phyloP scores from a whole-genome alignment of 1,140 invertebrate species.

The Phenacoccus solenopsis region DNA sequence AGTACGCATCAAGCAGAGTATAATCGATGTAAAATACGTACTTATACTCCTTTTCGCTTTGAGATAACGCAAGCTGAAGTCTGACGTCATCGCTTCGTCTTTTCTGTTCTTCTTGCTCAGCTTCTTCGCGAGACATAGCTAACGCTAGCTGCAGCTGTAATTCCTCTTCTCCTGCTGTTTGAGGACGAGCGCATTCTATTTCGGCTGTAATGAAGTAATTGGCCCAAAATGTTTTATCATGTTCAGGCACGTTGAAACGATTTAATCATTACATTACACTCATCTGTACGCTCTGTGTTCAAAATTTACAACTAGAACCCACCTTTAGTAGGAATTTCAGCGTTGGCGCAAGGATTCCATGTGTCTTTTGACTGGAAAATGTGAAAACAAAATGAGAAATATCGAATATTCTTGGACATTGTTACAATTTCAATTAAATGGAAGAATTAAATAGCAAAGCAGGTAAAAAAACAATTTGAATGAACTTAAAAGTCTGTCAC shows the following conservation, averaged over 20 bases:
- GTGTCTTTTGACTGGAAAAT: neutral
- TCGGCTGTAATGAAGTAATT: conserved; percentile 37
- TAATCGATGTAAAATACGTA: no score
- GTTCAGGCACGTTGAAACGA: no score
- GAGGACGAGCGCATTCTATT: conserved; percentile 82
- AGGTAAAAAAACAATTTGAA: no score
- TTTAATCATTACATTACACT: no score
- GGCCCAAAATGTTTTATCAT: neutral
- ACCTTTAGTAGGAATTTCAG: neutral
- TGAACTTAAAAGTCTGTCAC: no score
- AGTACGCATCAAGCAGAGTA: no score
- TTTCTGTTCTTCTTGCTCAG: conserved; percentile 89
- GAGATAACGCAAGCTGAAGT: conserved; percentile 82
- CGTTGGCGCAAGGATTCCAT: neutral
- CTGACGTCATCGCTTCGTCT: conserved; percentile 85
- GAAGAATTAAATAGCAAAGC: no score
- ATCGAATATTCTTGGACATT: no score
- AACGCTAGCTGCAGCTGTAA: conserved; percentile 93
- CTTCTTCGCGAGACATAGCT: conserved; percentile 97
- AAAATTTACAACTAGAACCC: no score
- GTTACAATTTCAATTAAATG: no score
- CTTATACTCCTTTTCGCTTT: conserved; percentile 84
- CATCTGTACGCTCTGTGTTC: no score
- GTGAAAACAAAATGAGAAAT: no score
- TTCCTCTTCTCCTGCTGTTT: conserved; percentile 94